Base-by-base conservation (phyloP, 2,113 vertebrate genomes). In the Syrrhaptes paradoxus region DNA sequence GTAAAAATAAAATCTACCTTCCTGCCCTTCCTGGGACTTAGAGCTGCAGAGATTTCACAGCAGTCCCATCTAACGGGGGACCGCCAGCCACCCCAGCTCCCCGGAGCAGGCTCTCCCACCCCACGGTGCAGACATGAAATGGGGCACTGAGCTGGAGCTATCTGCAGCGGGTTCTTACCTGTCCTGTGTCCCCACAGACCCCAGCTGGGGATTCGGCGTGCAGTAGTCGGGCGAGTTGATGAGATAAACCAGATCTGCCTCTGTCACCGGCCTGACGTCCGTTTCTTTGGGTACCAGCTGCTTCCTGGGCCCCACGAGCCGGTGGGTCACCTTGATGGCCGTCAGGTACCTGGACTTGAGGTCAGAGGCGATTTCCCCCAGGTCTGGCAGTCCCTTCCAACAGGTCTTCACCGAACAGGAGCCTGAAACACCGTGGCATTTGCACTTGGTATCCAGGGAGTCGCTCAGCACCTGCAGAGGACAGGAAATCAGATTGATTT, bases 341-440 rank as follows among this genome's bases (percentile, higher is more conserved):
- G 97, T 95, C 72, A 98, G 91, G 90, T 98, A 98, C 70, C 97
- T 98, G 77, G 97, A 95, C 77, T 98, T 98, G 72, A 98, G 98
- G n/a, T 98, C 97, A 24, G 93, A 93, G 17, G 98, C 98, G 2
- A 98, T 96, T 67, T 96, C 95, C 28, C 51, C 93, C 72, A 98
- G 73, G 51, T 96, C 96, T 61, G 96, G 95, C 51, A 98, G 95
- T 2, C 97, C 98, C 79, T 98, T 98, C 98, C 98, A 98, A 49
- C 98, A 98, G 13, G 98, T 98, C 93, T 98, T 98, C 57, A 98
- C 97, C 0, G 98, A 98, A 52, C 98, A 98, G 8, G 98, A 98
- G 34, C 98, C 98, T 34, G 98, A 98, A 73, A 98, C 98, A 4
- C 98, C 98, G 0, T 98, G 98, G 77, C 98, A 98, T 67, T 98